A percentile compares a stretch with the other conserved stretches of the same genome.
These are phyloP conservation scores for Pelobates cultripes DNA, from an alignment of 2,797 vertebrate genomes.

Conservation along the genomic window DNA sequence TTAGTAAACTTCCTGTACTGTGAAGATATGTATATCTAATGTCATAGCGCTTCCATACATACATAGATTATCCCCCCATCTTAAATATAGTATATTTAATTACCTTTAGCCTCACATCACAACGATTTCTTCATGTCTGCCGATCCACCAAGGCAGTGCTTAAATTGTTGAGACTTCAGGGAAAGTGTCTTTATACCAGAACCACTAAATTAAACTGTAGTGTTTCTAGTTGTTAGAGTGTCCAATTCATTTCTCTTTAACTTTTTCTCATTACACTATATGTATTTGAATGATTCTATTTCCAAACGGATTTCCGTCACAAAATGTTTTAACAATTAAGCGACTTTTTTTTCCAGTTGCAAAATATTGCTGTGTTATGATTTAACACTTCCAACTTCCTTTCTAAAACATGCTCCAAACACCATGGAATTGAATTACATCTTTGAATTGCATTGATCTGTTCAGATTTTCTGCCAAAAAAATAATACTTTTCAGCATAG, in stretches of 20 bases:
- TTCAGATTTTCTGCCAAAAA: conserved; percentile 40
- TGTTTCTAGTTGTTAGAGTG: no score
- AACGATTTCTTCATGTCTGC: no score
- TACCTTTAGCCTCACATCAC: no score
- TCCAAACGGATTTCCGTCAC: neutral
- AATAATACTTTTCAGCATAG: conserved; percentile 46
- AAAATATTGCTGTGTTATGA: conserved; percentile 34
- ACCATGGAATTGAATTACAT: conserved; percentile 42
- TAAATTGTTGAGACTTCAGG: no score
- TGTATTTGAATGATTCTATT: neutral
- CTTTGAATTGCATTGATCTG: conserved; percentile 51
- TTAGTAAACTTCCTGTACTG: no score
- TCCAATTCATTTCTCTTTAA: neutral
- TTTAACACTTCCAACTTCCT: conserved; percentile 40
- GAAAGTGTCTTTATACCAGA: no score
- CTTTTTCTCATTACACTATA: neutral
- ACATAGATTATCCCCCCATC: no score
- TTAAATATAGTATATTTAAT: no score
- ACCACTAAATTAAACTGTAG: no score
- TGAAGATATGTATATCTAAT: no score
- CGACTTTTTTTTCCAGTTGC: conserved; percentile 16
- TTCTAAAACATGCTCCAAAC: conserved; percentile 43
- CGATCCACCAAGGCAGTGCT: no score
- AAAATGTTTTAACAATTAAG: conserved; percentile 32
- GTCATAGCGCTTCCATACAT: no score